Evolutionary conservation across 2,797 vertebrate genomes (phyloP), one percentile per base, ranked within the genome.

Genomic region (Characodon lateralis): DNA sequence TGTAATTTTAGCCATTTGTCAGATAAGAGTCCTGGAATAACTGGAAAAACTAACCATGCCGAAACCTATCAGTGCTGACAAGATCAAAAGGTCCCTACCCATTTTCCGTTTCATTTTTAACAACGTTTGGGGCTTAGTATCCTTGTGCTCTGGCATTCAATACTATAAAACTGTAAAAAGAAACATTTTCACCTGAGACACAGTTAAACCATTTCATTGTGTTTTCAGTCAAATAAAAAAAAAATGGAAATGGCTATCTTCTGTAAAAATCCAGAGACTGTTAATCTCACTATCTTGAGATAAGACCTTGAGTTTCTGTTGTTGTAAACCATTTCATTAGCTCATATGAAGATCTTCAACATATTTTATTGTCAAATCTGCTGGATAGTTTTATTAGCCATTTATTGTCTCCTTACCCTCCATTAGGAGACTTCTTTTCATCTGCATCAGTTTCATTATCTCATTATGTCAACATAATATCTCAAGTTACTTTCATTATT

Each of bases 61-160:
- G 83, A 86, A 87, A 86, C 80, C 87, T 72, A 74, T 66, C 68
- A 0, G 75, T 77, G 88, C 72, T 74, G 41, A 53, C 28, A 69
- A 69, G 66, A 24, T 46, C 66, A 46, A 46, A 46, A 13, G 20
- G 9, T 46, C n/a, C 14, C 0, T 26, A 16, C 22, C 13, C 24
- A 46, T 6, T 66, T 66, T n/a, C 10, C 10, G 13, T 39, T 41
- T 68, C 6, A 41, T 58, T 26, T 48, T 26, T 26, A 48, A 46
- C 2, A 26, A 48, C 18, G n/a, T 28, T 70, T 48, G 24, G 66
- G 43, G 2, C 0, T 26, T 18, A 26, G 43, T 70, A 8, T n/a
- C 22, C 55, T n/a, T 56, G 22, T 2, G 1, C 55, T 48, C 43
- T 1, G n/a, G 24, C 22, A 43, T n/a, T 69, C n/a, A 69, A 26